phyloP scores from a whole-genome alignment of 2,113 vertebrate species.

The Myrmecobius fasciatus region DNA sequence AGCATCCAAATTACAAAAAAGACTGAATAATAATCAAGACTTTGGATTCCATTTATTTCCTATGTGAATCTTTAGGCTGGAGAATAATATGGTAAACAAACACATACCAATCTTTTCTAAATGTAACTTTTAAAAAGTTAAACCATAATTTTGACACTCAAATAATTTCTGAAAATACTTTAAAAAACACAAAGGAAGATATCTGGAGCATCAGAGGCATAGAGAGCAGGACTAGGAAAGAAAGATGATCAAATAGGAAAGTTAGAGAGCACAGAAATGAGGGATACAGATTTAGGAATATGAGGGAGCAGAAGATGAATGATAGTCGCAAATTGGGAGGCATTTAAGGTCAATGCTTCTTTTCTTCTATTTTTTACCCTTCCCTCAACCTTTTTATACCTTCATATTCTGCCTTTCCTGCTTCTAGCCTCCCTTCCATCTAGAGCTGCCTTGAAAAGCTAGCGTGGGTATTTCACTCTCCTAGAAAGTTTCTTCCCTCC shows the following conservation, averaged over 20 bases:
- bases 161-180: conserved; percentile 45
- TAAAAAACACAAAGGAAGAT: conserved; percentile 38
- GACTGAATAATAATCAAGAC: conserved; percentile 15
- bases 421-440: conserved; percentile 11
- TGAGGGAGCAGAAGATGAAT: conserved; percentile 5
- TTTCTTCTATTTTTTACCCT: conserved; percentile 32
- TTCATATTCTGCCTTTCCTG: conserved; percentile 33
- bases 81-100: conserved; percentile 18
- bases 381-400: conserved; percentile 44
- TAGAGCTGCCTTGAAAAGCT: conserved; percentile 20
- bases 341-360: conserved; percentile 11
- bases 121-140: conserved; percentile 37
- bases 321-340: background rate
- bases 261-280: conserved; percentile 13
- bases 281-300: background rate
- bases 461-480: conserved; percentile 16
- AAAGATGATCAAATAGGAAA: conserved; percentile 20
- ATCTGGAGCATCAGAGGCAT: conserved; percentile 15
- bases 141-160: conserved; percentile 24
- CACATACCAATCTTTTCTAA: conserved; percentile 45
- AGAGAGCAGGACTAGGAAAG: conserved; percentile 15
- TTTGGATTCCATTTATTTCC: background rate
- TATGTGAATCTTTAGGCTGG: conserved; percentile 21
- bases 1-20: conserved; percentile 22
- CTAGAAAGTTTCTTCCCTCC: background rate